Evolutionary conservation across 2,888 invertebrate species (phyloP), one percentile per base, ranked within the genome.

Genomic region (Diloba caeruleocephala): DNA sequence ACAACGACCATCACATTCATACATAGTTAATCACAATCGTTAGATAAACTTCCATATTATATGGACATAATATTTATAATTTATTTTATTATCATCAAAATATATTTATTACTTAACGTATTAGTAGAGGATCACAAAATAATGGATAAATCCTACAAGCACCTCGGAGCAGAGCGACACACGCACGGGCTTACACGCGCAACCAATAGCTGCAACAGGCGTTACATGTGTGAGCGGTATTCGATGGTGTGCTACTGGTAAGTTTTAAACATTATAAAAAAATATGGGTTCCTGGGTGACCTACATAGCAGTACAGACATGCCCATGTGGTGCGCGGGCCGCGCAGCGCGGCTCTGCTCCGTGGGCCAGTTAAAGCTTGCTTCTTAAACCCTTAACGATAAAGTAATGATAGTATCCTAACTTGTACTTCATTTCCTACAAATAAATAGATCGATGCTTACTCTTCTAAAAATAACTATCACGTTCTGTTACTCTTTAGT

Each of bases 361-460:
- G 32, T 67, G 65, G 78, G 71, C 74, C 78, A 70, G 67, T 82
- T 83, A 82, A 83, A 82, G 83, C 84, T 84, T 78, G 69, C 68
- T 52, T 75, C 75, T 73, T 75, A 74, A 69, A 66, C 55, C 62
- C 66, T 63, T 66, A 67, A 71, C 69, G 71, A 71, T 74, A 71
- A 71, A 65, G 64, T 74, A 71, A 68, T 64, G 64, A 63, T 50
- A 54, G 63, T 75, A 79, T 73, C 76, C 79, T 84, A 83, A 83
- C 78, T 91, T 89, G 91, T 90, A 90, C 90, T 89, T 82, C 71
- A 78, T 84, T 76, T 76, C 74, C 84, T 87, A 89, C 77, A 80
- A 87, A 88, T 87, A 89, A 90, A 89, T 89, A 88, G 75, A 85
- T 79, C 75, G 70, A 73, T 65, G 71, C 71, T 69, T 71, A 80